Base-by-base conservation (phyloP, 1,140 invertebrate genomes). In the Pseudomyrmex pallidus region DNA sequence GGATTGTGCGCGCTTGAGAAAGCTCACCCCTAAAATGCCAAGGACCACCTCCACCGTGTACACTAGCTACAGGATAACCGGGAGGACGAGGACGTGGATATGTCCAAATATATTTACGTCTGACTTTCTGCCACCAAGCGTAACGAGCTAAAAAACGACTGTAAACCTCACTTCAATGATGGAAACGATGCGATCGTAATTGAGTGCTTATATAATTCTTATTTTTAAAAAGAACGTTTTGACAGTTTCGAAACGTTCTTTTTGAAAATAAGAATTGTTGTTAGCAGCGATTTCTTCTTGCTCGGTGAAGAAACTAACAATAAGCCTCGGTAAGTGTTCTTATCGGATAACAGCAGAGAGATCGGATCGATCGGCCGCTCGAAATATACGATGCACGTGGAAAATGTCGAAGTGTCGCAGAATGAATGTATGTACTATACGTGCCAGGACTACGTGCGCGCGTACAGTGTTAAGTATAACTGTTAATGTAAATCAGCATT, bases 1-100 rank as follows among this genome's bases (percentile, higher is more conserved):
- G 89, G 62, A 87, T 84, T 61, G 17, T 57, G 25, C 57, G 80
- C 70, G 74, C 76, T 22, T 59, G 44, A 74, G 52, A 54, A 91
- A 92, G 87, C 93, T 94, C 93, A 94, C 93, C 93, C 92, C 89
- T 92, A 84, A 90, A 92, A 76, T 72, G 90, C 91, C 91, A 93
- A 85, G 74, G 82, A 59, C 52, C 89, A 91, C 90, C 92, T 78
- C 74, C 91, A 93, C 92, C 90, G 50, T 84, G 67, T 86, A 90
- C 68, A 83, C 87, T 92, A 93, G 84, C 77, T 91, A 92, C 87
- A 64, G 90, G 80, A 88, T 91, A 90, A 85, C 87, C 87, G 89
- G 88, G 63, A 89, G 88, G 88, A 89, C 82, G 88, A 86, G 89
- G 87, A 91, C 84, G 85, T 82, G 85, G 73, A 85, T 89, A 91